Evolutionary conservation across 2,797 vertebrate genomes (phyloP).

Genomic region (Tarsius wallacei): DNA sequence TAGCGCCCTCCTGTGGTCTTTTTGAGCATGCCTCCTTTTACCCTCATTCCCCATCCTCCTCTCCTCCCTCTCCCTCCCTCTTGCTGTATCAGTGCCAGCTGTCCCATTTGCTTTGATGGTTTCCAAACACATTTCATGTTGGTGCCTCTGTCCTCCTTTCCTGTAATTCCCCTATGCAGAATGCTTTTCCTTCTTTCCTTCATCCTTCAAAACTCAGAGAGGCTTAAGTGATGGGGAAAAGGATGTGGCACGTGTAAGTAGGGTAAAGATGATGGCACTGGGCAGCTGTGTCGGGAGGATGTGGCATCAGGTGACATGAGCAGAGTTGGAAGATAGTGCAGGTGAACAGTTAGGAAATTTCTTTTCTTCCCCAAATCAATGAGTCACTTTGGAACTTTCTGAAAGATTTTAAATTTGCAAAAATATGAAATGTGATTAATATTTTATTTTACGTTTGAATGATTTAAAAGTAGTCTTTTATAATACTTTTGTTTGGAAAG

Average conservation of each 20-base stretch:
- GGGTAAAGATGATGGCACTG: no score
- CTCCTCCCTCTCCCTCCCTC: not conserved
- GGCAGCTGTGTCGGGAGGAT: not conserved
- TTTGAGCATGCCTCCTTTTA: not conserved
- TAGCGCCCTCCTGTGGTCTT: not conserved
- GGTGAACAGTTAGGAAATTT: not conserved
- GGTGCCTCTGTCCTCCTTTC: not conserved
- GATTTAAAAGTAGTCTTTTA: constrained; percentile 60
- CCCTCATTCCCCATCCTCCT: no score
- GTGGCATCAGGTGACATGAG: not conserved
- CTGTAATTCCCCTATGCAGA: not conserved
- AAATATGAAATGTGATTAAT: constrained; percentile 63
- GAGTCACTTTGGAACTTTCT: constrained; percentile 22
- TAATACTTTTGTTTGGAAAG: constrained; percentile 65
- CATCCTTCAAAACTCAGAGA: not conserved
- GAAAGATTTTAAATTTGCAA: constrained; percentile 37
- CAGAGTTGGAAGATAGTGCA: not conserved
- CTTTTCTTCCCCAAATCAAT: not conserved
- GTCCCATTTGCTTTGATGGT: not conserved
- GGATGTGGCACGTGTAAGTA: no score
- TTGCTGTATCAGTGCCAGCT: not conserved
- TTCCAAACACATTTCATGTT: not conserved
- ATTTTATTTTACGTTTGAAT: constrained; percentile 67
- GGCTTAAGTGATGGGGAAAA: not conserved
- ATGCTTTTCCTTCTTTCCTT: constrained; percentile 4